Evolutionary conservation across 2,113 vertebrate genomes (phyloP).

Genomic region (Cryptomyrus ogoouensis): DNA sequence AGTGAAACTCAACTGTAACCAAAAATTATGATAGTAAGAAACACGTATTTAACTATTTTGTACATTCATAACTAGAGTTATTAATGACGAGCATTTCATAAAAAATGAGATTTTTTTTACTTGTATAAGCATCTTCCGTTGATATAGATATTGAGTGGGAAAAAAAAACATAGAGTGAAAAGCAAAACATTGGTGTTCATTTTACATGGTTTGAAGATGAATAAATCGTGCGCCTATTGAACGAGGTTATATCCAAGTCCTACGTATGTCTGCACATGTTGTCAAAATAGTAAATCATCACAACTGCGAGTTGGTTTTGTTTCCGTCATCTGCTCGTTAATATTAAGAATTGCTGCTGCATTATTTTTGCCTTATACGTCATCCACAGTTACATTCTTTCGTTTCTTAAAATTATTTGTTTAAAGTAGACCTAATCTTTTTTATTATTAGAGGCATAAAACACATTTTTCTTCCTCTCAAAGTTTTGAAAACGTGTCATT

Average conservation of each 20-base stretch:
- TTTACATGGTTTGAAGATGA: not conserved
- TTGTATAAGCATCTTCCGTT: not conserved
- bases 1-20: not conserved
- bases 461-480: not conserved
- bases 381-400: not conserved
- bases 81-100: not conserved
- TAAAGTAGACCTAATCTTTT: not conserved
- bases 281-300: not conserved
- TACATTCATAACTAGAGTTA: no score
- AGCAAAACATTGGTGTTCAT: not conserved
- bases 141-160: not conserved
- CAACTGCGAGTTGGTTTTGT: not conserved
- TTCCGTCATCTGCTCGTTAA: not conserved
- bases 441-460: not conserved
- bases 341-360: not conserved
- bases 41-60: not conserved
- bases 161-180: not conserved
- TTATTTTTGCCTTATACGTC: not conserved
- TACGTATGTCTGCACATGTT: not conserved
- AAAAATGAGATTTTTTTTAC: not conserved
- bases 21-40: not conserved
- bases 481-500: not conserved
- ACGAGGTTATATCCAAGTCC: not conserved
- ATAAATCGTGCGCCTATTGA: not conserved
- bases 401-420: not conserved